Conservation (phyloP, 2,888 invertebrate species). For the Tethea ocularis region DNA sequence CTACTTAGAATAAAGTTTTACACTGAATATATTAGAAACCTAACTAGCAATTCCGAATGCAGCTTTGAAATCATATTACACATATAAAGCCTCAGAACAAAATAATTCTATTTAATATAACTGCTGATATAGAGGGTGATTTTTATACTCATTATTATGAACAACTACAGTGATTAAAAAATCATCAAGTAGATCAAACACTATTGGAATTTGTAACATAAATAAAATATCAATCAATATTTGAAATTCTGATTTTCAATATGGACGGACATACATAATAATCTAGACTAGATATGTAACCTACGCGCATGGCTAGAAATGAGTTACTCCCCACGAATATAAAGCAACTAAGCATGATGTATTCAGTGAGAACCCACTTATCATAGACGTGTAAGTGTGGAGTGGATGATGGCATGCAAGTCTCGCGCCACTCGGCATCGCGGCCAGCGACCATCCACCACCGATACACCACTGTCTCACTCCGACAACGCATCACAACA, state of each 20-base stretch:
- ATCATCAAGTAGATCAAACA: no score
- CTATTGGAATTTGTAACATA: not conserved
- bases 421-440: slow-evolving; percentile 70
- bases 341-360: not conserved
- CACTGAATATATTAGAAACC: not conserved
- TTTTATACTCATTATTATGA: no score
- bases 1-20: not conserved
- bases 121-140: no score
- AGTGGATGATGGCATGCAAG: slow-evolving; percentile 33
- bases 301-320: not conserved
- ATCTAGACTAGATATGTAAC: not conserved
- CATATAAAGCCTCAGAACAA: no score
- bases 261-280: not conserved
- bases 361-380: slow-evolving; percentile 4
- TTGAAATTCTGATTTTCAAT: not conserved
- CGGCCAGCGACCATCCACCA: slow-evolving; percentile 48
- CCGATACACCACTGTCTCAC: slow-evolving; percentile 34
- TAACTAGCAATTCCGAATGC: not conserved
- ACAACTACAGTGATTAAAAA: no score
- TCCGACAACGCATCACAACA: slow-evolving; percentile 1
- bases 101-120: no score
- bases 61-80: not conserved
- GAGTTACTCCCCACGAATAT: not conserved
- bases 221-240: not conserved
- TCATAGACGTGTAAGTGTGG: slow-evolving; percentile 23